Evolutionary conservation across 2,797 vertebrate species (phyloP), one percentile per base, ranked within the genome.

Genomic region (Hephaestus fuliginosus): DNA sequence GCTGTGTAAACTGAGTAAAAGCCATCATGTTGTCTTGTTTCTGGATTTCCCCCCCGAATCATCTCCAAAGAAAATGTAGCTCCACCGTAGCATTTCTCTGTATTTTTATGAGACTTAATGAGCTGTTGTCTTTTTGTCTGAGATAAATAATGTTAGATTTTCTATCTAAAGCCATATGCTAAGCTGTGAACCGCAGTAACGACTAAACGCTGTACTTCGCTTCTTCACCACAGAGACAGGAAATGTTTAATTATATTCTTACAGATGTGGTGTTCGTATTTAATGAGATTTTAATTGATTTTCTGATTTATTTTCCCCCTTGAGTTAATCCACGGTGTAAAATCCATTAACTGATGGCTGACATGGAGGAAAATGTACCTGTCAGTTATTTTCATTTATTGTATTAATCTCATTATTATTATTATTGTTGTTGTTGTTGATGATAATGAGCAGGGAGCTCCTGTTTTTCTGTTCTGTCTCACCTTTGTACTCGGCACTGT

Each of bases 161-260:
- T 63, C 36, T 85, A 55, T 82, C 78, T 83, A 49, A 92, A 92
- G 90, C 92, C 91, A 89, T 92, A 88, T 36, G 78, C 87, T 82
- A 10, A 89, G 70, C 83, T 88, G 76, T 83, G 82, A 89, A 18
- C 72, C 65, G 71, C 86, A 63, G 86, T 82, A 86, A 81, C 85
- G 81, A 67, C 41, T 30, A 12, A 74, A 75, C 51, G 13, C 73
- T 83, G 82, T 64, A 51, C 67, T 79, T 67, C 5, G 22, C 74
- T 75, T 78, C 56, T 28, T 75, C 14, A 43, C 33, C 60, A 30
- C 28, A 8, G 52, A 48, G 25, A 70, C 8, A 44, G 1, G 1
- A 67, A 39, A 11, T 9, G 43, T 78, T 44, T 78, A 3, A 18
- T 70, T 53, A 18, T 74, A n/a, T 82, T 82, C 48, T 48, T 36